Evolutionary conservation across 2,888 invertebrate genomes (phyloP).

Genomic region (Acleris holmiana): DNA sequence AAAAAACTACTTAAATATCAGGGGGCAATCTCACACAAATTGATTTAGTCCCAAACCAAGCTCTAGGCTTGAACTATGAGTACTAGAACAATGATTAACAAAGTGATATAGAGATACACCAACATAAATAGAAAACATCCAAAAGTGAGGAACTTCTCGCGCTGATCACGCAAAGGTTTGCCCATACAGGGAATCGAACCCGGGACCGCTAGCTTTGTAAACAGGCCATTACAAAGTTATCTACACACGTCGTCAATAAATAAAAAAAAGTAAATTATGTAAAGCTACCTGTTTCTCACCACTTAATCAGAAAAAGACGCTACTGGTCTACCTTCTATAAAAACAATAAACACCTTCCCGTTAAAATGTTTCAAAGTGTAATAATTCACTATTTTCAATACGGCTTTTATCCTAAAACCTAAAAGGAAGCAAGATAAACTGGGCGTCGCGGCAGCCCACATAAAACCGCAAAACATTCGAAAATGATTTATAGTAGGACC

Average conservation of each 20-base stretch:
- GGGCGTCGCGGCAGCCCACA: slow-evolving; percentile 65
- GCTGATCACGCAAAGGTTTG: too few relatives aligned
- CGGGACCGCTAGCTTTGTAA: too few relatives aligned
- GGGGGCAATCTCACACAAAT: too few relatives aligned
- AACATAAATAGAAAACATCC: too few relatives aligned
- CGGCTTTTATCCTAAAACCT: slow-evolving; percentile 53
- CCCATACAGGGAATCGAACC: too few relatives aligned
- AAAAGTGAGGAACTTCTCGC: too few relatives aligned
- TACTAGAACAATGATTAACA: too few relatives aligned
- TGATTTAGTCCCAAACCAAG: too few relatives aligned
- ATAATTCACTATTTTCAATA: slow-evolving; percentile 57
- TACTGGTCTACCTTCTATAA: slow-evolving; percentile 18
- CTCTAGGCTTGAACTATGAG: too few relatives aligned
- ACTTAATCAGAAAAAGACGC: slow-evolving; percentile 4
- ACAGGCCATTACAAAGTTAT: not conserved
- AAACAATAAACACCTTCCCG: slow-evolving; percentile 23
- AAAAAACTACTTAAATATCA: too few relatives aligned
- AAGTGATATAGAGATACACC: too few relatives aligned
- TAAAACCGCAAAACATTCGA: slow-evolving; percentile 76
- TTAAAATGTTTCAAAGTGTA: slow-evolving; percentile 19
- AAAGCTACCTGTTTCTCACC: not conserved
- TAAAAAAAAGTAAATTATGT: too few relatives aligned
- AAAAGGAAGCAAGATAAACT: slow-evolving; percentile 74
- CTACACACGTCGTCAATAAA: not conserved
- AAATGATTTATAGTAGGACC: slow-evolving; percentile 76